Conservation (phyloP, 2,888 invertebrate species). For the Bedellia somnulentella region DNA sequence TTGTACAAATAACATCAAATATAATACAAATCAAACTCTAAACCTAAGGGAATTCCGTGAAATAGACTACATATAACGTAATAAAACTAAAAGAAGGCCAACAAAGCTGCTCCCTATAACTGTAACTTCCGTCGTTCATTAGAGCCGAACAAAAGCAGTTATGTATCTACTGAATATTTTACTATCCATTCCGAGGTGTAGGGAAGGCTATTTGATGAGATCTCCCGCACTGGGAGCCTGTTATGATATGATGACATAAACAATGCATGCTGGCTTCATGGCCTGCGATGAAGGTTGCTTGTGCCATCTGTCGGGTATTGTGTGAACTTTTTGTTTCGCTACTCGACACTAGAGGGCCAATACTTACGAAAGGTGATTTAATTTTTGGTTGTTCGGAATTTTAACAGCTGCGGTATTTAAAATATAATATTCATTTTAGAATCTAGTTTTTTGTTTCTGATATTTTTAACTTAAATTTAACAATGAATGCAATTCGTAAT, state of each 20-base stretch:
- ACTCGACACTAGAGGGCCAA: slow-evolving; percentile 21
- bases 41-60: no score
- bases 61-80: no score
- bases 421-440: no score
- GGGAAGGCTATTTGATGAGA: slow-evolving; percentile 44
- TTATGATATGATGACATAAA: slow-evolving; percentile 43
- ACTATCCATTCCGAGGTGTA: slow-evolving; percentile 32
- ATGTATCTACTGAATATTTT: slow-evolving; percentile 45
- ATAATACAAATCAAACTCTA: no score
- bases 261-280: slow-evolving; percentile 38
- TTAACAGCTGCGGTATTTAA: no score
- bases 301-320: slow-evolving; percentile 26
- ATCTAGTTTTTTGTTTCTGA: no score
- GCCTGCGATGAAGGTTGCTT: slow-evolving; percentile 24
- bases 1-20: no score
- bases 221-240: slow-evolving; percentile 30
- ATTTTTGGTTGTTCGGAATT: no score
- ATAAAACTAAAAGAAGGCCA: slow-evolving; percentile 1
- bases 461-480: no score
- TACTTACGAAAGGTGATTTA: no score
- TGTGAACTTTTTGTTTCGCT: slow-evolving; percentile 13
- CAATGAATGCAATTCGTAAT: no score
- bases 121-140: slow-evolving; percentile 49
- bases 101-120: slow-evolving; percentile 10
- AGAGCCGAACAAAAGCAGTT: slow-evolving; percentile 47